Base-by-base conservation (phyloP, 1,140 invertebrate species). In the Drosophila murphyi region DNA sequence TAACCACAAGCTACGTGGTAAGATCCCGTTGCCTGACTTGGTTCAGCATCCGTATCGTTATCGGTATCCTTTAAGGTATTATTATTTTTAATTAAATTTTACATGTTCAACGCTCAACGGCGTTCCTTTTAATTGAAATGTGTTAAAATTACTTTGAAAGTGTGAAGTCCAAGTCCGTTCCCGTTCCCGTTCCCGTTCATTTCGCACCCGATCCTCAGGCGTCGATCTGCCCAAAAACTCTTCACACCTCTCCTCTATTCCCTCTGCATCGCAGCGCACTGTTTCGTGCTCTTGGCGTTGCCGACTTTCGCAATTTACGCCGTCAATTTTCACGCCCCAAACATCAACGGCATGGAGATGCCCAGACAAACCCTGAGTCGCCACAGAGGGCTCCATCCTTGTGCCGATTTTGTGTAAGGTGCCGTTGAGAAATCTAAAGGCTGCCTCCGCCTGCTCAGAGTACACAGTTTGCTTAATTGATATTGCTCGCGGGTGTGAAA, bases 101-200 rank as follows among this genome's bases (percentile, higher is more conserved):
- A 88, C 83, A 88, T 73, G 83, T 78, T 50, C 56, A 28, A 45
- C 65, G 48, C 48, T 35, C n/a, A 57, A 43, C 47, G 60, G 51
- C 31, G 72, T 71, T 62, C 68, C 76, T 82, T 88, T 83, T 88
- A 88, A 88, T 88, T 88, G 83, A 88, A 88, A 88, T 88, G 83
- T 88, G 83, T 89, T 87, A 83, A 88, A 88, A 88, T 88, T 78
- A 85, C 85, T 88, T 88, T 89, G 85, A 88, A 88, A 89, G 83
- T 88, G 83, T 88, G 80, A 88, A 88, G 70, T 89, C 63, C 29
- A 28, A 55, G 43, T 61, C 47, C 39, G 12, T 57, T 7, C n/a
- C 20, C 35, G 34, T 56, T 20, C 20, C 12, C 7, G 5, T 37
- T 52, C 37, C 52, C 51, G 35, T 50, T 56, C 34, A 48, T 47